These are phyloP conservation scores for Lophius americanus DNA, from an alignment of 2,797 vertebrate species.

Conservation along the genomic window DNA sequence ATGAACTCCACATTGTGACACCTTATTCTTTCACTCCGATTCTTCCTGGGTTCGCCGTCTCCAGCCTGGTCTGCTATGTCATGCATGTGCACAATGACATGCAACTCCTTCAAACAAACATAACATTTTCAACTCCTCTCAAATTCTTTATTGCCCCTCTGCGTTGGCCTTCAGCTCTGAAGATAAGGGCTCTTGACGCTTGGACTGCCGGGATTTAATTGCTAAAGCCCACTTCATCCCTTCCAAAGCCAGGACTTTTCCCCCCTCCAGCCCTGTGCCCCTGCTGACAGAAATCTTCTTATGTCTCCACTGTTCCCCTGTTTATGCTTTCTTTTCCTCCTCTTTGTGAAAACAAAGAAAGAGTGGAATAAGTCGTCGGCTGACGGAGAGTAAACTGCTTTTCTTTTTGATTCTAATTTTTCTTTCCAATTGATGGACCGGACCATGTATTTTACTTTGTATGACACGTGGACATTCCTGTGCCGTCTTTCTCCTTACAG, in stretches of 20 bases:
- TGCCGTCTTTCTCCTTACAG: constrained; percentile 6
- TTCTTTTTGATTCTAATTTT: constrained; percentile 26
- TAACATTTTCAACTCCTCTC: constrained; percentile 23
- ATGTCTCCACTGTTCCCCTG: constrained; percentile 48
- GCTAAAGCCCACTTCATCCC: constrained; percentile 59
- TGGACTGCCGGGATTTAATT: constrained; percentile 72
- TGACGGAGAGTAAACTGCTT: constrained; percentile 25
- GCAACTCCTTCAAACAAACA: constrained; percentile 11
- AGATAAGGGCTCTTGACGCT: constrained; percentile 75
- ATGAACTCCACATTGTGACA: constrained; percentile 45
- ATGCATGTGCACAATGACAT: constrained; percentile 55
- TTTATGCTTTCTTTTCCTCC: constrained; percentile 58
- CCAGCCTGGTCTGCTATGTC: constrained; percentile 32
- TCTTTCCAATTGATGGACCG: constrained; percentile 29
- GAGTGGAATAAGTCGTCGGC: constrained; percentile 22
- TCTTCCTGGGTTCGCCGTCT: constrained; percentile 40
- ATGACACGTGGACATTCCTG: constrained; percentile 43
- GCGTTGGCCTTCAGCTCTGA: constrained; percentile 64
- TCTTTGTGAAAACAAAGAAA: constrained; percentile 54
- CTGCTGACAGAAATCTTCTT: constrained; percentile 63
- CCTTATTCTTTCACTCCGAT: constrained; percentile 53
- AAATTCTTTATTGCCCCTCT: constrained; percentile 43
- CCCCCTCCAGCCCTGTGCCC: constrained; percentile 45
- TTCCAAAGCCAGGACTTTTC: constrained; percentile 52
- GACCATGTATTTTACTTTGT: constrained; percentile 24